Base-by-base conservation (phyloP, 1,140 invertebrate species). In the Lepidurus apus region DNA sequence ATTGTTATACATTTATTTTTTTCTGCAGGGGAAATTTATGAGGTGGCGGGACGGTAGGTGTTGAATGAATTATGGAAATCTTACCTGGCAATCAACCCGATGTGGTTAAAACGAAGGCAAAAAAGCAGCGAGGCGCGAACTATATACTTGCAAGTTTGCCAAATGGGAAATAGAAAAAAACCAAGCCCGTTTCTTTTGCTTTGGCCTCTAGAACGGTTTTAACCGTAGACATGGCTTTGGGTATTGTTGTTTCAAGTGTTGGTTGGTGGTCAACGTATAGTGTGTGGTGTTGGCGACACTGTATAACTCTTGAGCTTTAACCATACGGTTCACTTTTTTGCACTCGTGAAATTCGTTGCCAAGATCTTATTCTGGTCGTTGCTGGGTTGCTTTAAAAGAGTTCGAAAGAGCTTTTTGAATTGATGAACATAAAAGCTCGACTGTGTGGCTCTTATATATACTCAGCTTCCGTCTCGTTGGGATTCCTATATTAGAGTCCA, bases 61-160 rank as follows among this genome's bases (percentile, higher is more conserved):
- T 65, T 65, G 53, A 65, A 65, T n/a, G 53, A 65, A 65, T 65
- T 65, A 65, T 65, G 53, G 53, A 65, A 65, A 65, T 65, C 53
- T 65, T 65, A 65, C 53, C 53, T 65, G 53, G 53, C 53, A 65
- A 65, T 65, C 53, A 65, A 65, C 17, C 53, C 45, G 45, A 47
- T 65, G 53, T 65, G 8, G 7, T 65, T 34, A 34, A 34, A 34
- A 34, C 34, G 34, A 34, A 34, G 26, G 26, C 1, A 26, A 53
- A 13, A 53, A 53, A 0, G 47, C 53, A 65, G 53, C 53, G 53
- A 65, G 53, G 53, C 53, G 53, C 53, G 53, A 65, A 65, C 21
- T 65, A n/a, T 17, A 65, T 8, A 65, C 53, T 65, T 13, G 53
- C 53, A 17, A 65, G 53, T 21, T 65, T 65, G 53, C 53, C 53